Base-by-base conservation (phyloP, 2,113 vertebrate species). In the Hypocryptadius cinnamomeus region DNA sequence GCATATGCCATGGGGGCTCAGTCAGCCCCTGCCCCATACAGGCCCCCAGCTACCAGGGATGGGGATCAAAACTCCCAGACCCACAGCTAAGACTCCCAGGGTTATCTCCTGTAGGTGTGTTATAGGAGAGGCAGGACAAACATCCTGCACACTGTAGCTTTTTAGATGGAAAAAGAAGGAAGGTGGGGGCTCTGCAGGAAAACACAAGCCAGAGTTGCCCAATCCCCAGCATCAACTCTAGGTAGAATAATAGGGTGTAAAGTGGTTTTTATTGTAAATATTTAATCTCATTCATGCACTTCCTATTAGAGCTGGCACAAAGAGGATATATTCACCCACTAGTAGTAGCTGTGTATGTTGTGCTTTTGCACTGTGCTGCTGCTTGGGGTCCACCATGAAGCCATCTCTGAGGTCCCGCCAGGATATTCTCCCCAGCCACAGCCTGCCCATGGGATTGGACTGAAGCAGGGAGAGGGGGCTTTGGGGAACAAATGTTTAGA, bases 191-290 rank as follows among this genome's bases (percentile, higher is more conserved):
- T 70, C 51, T 93, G 48, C 20, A 56, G 65, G 23, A 74, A 71
- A 74, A 84, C 17, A 53, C 48, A 24, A 40, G 15, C 19, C 53
- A 35, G 70, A 50, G 39, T 76, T 92, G 57, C 59, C 39, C 51
- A 69, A 76, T 47, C 44, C 24, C 48, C 0, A 0, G 47, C 71
- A 39, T 70, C 37, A 69, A 33, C 47, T 73, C 42, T 86, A 90
- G 79, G 27, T 84, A 88, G 88, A 93, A 47, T 88, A 85, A 90
- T 65, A 88, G 87, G 10, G 44, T 64, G 44, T 74, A 73, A 94
- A 90, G 79, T 83, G 76, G 5, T 31, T 90, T 91, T 70, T 80
- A 59, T 40, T 92, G 79, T 93, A 92, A 83, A 80, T 89, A 91
- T 89, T 90, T 94, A 61, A 89, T 82, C 66, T 84, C 30, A 42